These are phyloP conservation scores for Zapornia atra DNA, from an alignment of 2,113 vertebrate species.

Conservation along the genomic window DNA sequence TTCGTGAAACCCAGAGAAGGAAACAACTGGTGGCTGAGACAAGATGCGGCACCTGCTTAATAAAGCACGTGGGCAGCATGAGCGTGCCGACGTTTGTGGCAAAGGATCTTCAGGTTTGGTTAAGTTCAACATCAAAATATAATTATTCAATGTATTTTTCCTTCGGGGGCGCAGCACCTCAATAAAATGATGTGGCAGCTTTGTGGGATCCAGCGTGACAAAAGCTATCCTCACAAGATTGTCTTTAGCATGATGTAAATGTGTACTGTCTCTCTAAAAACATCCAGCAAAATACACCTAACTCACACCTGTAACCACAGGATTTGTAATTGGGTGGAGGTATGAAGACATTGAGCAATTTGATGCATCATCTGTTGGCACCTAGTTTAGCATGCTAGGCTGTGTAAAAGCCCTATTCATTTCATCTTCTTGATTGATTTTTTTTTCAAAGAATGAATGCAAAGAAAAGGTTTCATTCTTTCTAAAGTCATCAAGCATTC, in stretches of 20 bases:
- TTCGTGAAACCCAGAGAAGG: background rate
- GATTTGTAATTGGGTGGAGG: background rate
- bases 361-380: background rate
- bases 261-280: background rate
- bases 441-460: background rate
- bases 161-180: background rate
- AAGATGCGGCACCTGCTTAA: background rate
- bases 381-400: background rate
- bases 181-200: background rate
- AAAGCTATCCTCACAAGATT: background rate
- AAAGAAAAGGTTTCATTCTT: background rate
- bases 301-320: background rate
- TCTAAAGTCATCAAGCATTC: background rate
- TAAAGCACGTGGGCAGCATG: background rate
- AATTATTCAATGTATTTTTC: background rate
- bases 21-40: background rate
- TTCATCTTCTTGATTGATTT: background rate
- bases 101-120: background rate
- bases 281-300: background rate
- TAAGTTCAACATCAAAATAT: background rate
- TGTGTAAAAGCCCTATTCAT: background rate
- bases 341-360: background rate
- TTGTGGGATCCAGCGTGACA: background rate
- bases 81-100: accelerated
- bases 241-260: background rate